These are phyloP conservation scores for Erannis defoliaria DNA, from an alignment of 2,888 invertebrate species.

Conservation along the genomic window DNA sequence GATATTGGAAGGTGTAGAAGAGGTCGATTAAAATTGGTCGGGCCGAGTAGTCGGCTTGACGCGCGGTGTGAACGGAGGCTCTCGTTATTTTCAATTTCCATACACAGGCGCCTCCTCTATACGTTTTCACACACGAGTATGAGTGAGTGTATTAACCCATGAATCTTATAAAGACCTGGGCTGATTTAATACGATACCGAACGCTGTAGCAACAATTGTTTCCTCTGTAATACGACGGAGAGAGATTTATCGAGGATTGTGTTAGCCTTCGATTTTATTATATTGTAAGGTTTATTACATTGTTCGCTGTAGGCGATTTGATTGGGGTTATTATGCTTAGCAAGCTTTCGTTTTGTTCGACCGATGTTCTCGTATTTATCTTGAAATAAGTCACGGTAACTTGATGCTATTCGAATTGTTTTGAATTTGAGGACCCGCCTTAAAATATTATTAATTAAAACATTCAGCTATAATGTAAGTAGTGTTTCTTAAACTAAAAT, in stretches of 20 bases:
- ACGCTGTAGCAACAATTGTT: constrained; percentile 57
- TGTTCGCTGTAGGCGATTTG: constrained; percentile 44
- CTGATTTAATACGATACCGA: constrained; percentile 69
- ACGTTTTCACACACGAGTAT: constrained; percentile 76
- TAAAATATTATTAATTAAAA: too few relatives aligned
- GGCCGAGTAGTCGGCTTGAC: constrained; percentile 75
- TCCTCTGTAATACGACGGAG: constrained; percentile 54
- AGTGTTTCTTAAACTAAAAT: too few relatives aligned
- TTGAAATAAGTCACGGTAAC: not conserved
- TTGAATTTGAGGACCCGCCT: not conserved
- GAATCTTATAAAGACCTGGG: constrained; percentile 81
- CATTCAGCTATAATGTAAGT: too few relatives aligned
- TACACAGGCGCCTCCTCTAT: constrained; percentile 80
- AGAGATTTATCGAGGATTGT: constrained; percentile 52
- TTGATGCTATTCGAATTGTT: not conserved
- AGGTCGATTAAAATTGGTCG: constrained; percentile 74
- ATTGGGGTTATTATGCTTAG: constrained; percentile 43
- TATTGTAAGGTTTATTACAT: constrained; percentile 45
- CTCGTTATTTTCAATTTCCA: constrained; percentile 87
- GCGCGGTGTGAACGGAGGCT: constrained; percentile 81
- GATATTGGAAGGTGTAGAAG: constrained; percentile 65
- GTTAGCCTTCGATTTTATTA: constrained; percentile 46
- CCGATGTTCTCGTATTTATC: constrained; percentile 20
- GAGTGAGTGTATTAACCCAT: constrained; percentile 81
- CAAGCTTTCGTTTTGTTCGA: constrained; percentile 34